Evolutionary conservation across 2,797 vertebrate species (phyloP), one percentile per base, ranked within the genome.

Genomic region (Cryptoblepharus egeriae): DNA sequence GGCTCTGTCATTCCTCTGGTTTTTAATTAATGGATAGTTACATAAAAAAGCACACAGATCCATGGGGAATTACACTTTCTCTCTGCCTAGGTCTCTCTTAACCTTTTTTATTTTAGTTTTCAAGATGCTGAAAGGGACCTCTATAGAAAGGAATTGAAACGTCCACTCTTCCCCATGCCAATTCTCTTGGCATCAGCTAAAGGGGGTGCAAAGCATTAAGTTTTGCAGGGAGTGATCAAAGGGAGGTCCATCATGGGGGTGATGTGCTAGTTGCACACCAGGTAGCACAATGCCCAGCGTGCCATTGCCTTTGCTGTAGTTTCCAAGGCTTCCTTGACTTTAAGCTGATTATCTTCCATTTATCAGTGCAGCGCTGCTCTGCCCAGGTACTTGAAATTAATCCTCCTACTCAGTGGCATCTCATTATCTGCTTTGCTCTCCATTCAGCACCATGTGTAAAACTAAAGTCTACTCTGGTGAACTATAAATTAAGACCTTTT

Each of bases 371-470:
- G 81, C 91, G 88, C 72, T 71, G 39, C 70, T 64, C 73, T 85
- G 81, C 75, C 82, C 79, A 77, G 20, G 63, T 86, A 87, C 82
- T 75, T 87, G 85, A 88, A 55, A 93, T 88, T 88, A 90, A 93
- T 90, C 89, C 86, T 77, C 76, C 75, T 80, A 88, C 90, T 80
- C 86, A 92, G 92, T 79, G 71, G 84, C 81, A 90, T 84, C 89
- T 90, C 81, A 88, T 93, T 91, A 92, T 89, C 86, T 86, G 64
- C 90, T 86, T 80, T 61, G 77, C 85, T 93, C 81, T 83, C 71
- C 58, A 75, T 88, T 88, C 87, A 88, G 77, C 2, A 49, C 52
- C 86, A 80, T 88, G 90, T 91, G 77, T 85, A 88, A 90, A 85
- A 89, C 28, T 3, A 81, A 91, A 87, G 52, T 67, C 77, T 85